Base-by-base conservation (phyloP, 2,113 vertebrate species). In the Mustelus asterias region DNA sequence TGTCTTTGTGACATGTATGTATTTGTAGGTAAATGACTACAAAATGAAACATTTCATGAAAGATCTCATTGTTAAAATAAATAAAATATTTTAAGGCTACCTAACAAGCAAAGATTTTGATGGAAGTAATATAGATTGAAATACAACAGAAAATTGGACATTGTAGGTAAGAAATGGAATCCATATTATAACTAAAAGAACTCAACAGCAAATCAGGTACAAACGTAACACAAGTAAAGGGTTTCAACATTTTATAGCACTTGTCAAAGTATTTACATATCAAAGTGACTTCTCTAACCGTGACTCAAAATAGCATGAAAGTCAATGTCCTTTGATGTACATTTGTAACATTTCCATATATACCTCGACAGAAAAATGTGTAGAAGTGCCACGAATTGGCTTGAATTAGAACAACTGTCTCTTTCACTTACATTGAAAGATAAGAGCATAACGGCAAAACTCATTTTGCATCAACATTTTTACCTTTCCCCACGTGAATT, bases 391-490 rank as follows among this genome's bases (percentile, higher is more conserved):
- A 90, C 4, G 54, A 60, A 83, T 41, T 83, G 29, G 26, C 11
- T 60, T 90, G 88, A 90, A 90, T 54, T 54, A 16, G 54, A 90
- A 16, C 54, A 90, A 90, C 14, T 54, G 58, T 60, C 54, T 90
- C 88, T 60, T 90, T 54, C 58, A 90, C 18, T 60, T 60, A 90
- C 26, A 29, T 33, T 90, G 18, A 60, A 13, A 60, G 29, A 90
- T 29, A 90, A 60, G 14, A 90, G 54, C 13, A 33, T 22, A 29
- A 90, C 26, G 1, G 26, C 54, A 60, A 90, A 90, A 24, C 60
- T 60, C 58, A 60, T 90, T 90, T 90, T 63, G 54, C 44, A 60
- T 90, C 88, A 90, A 90, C 29, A 58, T 90, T 60, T 90, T 90
- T 90, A 11, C 54, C 88, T 90, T 83, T 83, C 37, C 65, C 16